A percentile compares a stretch with the other conserved stretches of the same genome.
Evolutionary conservation across 2,888 invertebrate species (phyloP).

Genomic region (Ceriagrion tenellum): DNA sequence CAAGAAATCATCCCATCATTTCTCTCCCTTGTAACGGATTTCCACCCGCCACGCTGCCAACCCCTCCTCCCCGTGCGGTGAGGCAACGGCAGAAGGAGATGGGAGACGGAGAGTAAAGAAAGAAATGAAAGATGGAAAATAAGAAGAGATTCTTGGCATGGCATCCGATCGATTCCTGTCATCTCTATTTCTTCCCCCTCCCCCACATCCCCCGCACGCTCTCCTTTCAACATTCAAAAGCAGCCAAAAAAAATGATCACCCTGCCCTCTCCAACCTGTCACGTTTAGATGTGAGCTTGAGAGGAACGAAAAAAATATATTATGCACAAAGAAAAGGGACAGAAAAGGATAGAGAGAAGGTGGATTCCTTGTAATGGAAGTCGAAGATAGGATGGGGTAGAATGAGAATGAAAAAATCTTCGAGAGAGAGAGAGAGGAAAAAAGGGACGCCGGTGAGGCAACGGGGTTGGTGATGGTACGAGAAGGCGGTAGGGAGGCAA

Average conservation of each 20-base stretch:
- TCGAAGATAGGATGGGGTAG: not conserved
- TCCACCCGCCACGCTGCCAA: not conserved
- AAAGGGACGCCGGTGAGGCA: not conserved
- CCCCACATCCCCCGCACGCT: too few species aligned
- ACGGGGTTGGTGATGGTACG: not conserved
- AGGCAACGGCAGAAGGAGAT: not conserved
- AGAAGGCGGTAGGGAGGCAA: too few species aligned
- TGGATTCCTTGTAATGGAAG: slow-evolving; percentile 4
- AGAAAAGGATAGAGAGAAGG: not conserved
- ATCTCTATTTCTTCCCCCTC: not conserved
- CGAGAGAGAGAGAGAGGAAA: not conserved
- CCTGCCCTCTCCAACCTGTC: slow-evolving; percentile 54
- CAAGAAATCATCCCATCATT: not conserved
- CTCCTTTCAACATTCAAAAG: slow-evolving; percentile 55
- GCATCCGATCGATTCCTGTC: slow-evolving; percentile 59
- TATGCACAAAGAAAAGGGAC: slow-evolving; percentile 3
- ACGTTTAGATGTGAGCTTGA: slow-evolving; percentile 51
- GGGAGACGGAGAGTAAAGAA: not conserved
- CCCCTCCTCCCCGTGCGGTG: not conserved
- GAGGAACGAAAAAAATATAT: slow-evolving; percentile 26
- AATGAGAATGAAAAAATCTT: not conserved
- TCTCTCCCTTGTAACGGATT: not conserved
- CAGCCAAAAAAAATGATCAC: slow-evolving; percentile 38
- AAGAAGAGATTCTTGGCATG: not conserved
- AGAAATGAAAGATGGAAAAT: not conserved